Evolutionary conservation across 2,888 invertebrate species (phyloP).

Genomic region (Carterocephalus palaemon): DNA sequence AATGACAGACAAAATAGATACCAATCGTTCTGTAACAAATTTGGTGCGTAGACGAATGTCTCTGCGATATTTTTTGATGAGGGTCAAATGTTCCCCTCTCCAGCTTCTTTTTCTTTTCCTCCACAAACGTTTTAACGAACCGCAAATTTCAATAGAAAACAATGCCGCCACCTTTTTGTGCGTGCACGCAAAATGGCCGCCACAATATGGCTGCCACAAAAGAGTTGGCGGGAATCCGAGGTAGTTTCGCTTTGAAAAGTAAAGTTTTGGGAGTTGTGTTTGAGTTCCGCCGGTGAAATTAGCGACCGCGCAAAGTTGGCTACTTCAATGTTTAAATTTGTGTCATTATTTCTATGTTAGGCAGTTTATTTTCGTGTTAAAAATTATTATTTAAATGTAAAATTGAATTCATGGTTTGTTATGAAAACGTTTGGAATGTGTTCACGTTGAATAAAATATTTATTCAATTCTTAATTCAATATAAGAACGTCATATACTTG

Average conservation of each 20-base stretch:
- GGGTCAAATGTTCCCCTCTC: constrained; percentile 49
- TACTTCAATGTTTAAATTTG: constrained; percentile 16
- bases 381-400: neutral
- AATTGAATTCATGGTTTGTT: no score
- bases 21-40: constrained; percentile 6
- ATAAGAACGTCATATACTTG: no score
- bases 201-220: constrained; percentile 41
- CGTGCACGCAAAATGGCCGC: constrained; percentile 41
- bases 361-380: constrained; percentile 5
- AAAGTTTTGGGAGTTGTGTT: constrained; percentile 34
- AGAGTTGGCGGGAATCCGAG: constrained; percentile 37
- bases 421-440: no score
- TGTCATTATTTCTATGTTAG: constrained; percentile 11
- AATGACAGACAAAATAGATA: constrained; percentile 21
- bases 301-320: constrained; percentile 10
- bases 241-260: constrained; percentile 38
- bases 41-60: constrained; percentile 10
- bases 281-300: constrained; percentile 21
- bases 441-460: no score
- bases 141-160: constrained; percentile 38
- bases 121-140: constrained; percentile 25
- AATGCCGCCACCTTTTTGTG: constrained; percentile 44
- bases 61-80: constrained; percentile 39
- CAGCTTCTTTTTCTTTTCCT: constrained; percentile 24
- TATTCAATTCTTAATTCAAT: no score